Evolutionary conservation across 2,888 invertebrate species (phyloP).

Genomic region (Pyralis farinalis): DNA sequence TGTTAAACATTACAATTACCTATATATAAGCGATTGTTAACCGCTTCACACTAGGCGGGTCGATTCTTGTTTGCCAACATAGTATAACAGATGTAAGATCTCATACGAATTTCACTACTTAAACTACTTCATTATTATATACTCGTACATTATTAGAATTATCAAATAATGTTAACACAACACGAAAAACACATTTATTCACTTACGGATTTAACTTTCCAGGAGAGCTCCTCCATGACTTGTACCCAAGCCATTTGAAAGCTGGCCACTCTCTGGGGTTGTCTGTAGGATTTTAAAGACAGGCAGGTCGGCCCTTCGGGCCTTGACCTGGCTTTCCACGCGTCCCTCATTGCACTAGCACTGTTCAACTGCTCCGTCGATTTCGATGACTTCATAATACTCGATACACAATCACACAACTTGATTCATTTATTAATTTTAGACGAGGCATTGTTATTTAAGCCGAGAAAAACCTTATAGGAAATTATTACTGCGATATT

Average conservation of each 20-base stretch:
- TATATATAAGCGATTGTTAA: too few species aligned
- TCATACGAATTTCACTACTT: too few species aligned
- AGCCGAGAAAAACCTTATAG: background rate
- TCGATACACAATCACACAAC: background rate
- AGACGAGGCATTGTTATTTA: background rate
- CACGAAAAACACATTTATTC: conserved; percentile 11
- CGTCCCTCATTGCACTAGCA: conserved; percentile 30
- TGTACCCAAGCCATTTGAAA: conserved; percentile 55
- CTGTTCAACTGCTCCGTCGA: conserved; percentile 27
- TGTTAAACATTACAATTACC: too few species aligned
- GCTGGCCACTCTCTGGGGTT: conserved; percentile 29
- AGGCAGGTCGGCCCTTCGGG: background rate
- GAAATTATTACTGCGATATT: conserved; percentile 8
- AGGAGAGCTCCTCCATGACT: conserved; percentile 58
- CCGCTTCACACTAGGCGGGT: too few species aligned
- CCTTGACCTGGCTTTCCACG: background rate
- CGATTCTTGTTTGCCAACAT: too few species aligned
- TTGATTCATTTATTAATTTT: background rate
- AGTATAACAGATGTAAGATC: too few species aligned
- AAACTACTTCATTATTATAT: too few species aligned
- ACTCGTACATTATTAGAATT: too few species aligned
- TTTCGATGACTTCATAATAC: conserved; percentile 36
- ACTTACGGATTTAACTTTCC: conserved; percentile 56
- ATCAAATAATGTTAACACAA: background rate
- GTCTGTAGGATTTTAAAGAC: background rate